Conservation (phyloP, 2,888 invertebrate species). For the Drosophila yooni region DNA sequence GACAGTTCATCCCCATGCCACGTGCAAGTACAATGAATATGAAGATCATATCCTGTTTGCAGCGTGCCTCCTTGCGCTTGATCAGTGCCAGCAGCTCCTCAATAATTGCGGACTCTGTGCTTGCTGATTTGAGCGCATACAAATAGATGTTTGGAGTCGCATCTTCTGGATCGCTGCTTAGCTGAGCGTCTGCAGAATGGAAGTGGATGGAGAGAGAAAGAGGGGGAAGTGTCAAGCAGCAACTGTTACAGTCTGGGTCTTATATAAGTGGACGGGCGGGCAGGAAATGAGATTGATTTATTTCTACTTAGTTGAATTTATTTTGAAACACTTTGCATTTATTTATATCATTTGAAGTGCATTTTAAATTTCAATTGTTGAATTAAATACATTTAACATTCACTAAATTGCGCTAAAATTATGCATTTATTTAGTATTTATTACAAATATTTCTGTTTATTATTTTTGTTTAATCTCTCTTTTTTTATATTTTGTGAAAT, state of each 20-base stretch:
- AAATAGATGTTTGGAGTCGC: slow-evolving; percentile 78
- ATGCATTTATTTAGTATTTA: slow-evolving; percentile 42
- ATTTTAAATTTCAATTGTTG: slow-evolving; percentile 60
- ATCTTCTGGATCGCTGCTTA: slow-evolving; percentile 47
- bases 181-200: slow-evolving; percentile 61
- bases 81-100: slow-evolving; percentile 87
- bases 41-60: slow-evolving; percentile 89
- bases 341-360: slow-evolving; percentile 74
- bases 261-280: slow-evolving; percentile 7
- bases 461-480: slow-evolving; percentile 19
- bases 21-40: slow-evolving; percentile 92
- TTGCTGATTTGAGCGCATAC: slow-evolving; percentile 86
- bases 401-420: slow-evolving; percentile 76
- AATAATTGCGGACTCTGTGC: slow-evolving; percentile 36
- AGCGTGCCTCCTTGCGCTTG: slow-evolving; percentile 87
- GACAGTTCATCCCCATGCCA: slow-evolving; percentile 92
- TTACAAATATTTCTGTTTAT: slow-evolving; percentile 15
- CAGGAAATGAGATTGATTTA: slow-evolving; percentile 30
- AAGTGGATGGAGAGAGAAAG: slow-evolving; percentile 29
- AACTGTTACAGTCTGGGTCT: slow-evolving; percentile 25
- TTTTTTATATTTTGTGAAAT: slow-evolving; percentile 54
- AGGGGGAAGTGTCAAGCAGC: slow-evolving; percentile 10
- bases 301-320: slow-evolving; percentile 41
- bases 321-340: slow-evolving; percentile 77
- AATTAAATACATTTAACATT: slow-evolving; percentile 78